Conservation (phyloP, 2,797 vertebrate genomes). For the Rhinophrynus dorsalis region DNA sequence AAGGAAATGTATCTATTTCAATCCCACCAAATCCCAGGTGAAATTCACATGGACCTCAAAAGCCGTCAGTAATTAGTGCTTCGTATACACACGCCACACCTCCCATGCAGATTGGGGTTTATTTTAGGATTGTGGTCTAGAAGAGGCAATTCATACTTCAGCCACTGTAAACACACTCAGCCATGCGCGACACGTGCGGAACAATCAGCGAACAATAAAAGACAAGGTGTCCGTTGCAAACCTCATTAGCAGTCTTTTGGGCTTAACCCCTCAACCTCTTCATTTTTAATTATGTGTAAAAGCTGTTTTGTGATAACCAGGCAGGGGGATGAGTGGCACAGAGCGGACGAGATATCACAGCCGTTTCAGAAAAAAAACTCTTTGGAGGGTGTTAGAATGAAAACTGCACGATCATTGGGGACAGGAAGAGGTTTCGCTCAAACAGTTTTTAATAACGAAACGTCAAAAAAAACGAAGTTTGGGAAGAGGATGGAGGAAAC, state of each 20-base stretch:
- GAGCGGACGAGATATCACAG: neutral
- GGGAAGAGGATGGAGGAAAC: neutral
- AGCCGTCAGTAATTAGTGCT: slow-evolving; percentile 52
- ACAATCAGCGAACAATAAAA: slow-evolving; percentile 2
- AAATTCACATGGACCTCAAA: neutral
- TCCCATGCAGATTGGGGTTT: slow-evolving; percentile 55
- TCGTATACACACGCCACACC: slow-evolving; percentile 52
- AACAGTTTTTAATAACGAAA: neutral
- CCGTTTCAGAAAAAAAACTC: neutral
- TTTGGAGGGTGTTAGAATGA: neutral
- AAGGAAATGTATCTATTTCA: slow-evolving; percentile 4
- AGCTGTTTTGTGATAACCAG: neutral
- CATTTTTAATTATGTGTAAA: slow-evolving; percentile 65
- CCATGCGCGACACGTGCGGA: slow-evolving; percentile 51
- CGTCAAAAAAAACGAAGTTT: neutral
- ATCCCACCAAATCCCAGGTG: slow-evolving; percentile 12
- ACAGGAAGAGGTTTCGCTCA: neutral
- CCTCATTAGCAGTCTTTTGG: slow-evolving; percentile 56
- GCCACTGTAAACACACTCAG: slow-evolving; percentile 54
- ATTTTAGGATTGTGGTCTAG: slow-evolving; percentile 28
- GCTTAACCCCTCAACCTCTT: slow-evolving; percentile 64
- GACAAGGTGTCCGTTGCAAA: slow-evolving; percentile 17
- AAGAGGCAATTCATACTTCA: slow-evolving; percentile 38
- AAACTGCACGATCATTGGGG: neutral
- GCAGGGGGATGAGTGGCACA: neutral